Evolutionary conservation across 2,113 vertebrate genomes (phyloP).

Genomic region (Aspiorhynchus laticeps): DNA sequence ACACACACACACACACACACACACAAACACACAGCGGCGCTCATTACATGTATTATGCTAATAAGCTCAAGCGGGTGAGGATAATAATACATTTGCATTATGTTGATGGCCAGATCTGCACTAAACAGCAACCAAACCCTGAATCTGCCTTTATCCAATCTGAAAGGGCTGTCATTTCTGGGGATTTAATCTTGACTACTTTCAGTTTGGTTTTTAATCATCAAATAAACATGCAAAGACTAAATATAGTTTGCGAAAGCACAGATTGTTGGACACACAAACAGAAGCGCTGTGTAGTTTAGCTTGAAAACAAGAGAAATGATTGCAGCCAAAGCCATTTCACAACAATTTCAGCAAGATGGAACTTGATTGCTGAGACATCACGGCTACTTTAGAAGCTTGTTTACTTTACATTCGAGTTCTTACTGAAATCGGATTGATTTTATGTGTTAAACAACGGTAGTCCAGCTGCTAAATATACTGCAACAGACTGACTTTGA

Average conservation of each 20-base stretch:
- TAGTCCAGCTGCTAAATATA: conserved; percentile 4
- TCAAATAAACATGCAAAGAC: not conserved
- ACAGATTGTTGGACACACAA: not conserved
- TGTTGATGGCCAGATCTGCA: not conserved
- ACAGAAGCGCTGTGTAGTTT: not conserved
- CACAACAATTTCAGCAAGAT: not conserved
- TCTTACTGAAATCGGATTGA: too few species aligned
- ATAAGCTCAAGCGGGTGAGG: not conserved
- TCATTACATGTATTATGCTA: conserved; percentile 6
- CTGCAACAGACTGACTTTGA: not conserved
- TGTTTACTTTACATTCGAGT: not conserved
- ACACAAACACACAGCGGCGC: not conserved
- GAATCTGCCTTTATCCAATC: not conserved
- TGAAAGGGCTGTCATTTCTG: not conserved
- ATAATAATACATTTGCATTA: not conserved
- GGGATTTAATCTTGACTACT: not conserved
- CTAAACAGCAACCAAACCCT: not conserved
- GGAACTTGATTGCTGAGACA: not conserved
- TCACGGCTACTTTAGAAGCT: not conserved
- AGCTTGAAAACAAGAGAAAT: not conserved
- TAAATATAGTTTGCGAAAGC: not conserved
- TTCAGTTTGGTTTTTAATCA: not conserved
- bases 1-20: not conserved
- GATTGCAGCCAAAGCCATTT: conserved; percentile 1
- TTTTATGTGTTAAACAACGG: not conserved